Percentiles rank a stretch among this genome's conserved stretches.
Evolutionary conservation across 2,113 vertebrate species (phyloP).

Genomic region (Salminus brasiliensis): DNA sequence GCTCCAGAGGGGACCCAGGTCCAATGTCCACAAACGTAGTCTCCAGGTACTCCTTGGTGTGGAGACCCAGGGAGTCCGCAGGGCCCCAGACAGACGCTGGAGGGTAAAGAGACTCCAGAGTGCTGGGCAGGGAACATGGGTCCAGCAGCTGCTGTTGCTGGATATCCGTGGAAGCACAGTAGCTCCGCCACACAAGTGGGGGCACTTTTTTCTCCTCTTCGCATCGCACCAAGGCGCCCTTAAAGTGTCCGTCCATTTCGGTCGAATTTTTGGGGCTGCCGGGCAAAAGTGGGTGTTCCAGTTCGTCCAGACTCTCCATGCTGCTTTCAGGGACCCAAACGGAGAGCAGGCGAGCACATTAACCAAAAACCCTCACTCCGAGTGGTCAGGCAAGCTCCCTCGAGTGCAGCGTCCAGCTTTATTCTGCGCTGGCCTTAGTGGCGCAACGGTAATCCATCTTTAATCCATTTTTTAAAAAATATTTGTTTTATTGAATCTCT

Average conservation of each 20-base stretch:
- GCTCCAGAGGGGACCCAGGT: constrained; percentile 73
- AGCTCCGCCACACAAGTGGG: constrained; percentile 70
- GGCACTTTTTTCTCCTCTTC: constrained; percentile 74
- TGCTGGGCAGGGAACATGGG: constrained; percentile 73
- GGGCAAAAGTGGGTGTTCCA: constrained; percentile 77
- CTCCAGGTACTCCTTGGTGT: constrained; percentile 79
- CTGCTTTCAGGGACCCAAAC: constrained; percentile 1
- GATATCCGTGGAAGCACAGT: constrained; percentile 66
- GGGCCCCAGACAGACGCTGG: constrained; percentile 71
- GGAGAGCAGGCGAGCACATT: constrained; percentile 52
- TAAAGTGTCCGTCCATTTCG: constrained; percentile 59
- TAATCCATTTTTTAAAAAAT: constrained; percentile 66
- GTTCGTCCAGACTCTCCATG: constrained; percentile 76
- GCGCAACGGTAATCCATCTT: constrained; percentile 65
- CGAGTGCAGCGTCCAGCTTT: constrained; percentile 30
- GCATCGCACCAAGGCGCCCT: constrained; percentile 69
- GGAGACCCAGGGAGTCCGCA: constrained; percentile 65
- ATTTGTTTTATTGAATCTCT: constrained; percentile 53
- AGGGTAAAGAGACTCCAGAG: constrained; percentile 73
- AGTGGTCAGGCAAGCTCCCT: constrained; percentile 52
- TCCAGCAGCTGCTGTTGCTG: constrained; percentile 77
- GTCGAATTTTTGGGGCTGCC: constrained; percentile 58
- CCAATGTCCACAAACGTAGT: constrained; percentile 80
- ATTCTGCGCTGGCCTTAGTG: constrained; percentile 16
- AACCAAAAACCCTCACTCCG: constrained; percentile 50